Base-by-base conservation (phyloP, 1,140 invertebrate species). In the Panagrolaimus sp. region DNA sequence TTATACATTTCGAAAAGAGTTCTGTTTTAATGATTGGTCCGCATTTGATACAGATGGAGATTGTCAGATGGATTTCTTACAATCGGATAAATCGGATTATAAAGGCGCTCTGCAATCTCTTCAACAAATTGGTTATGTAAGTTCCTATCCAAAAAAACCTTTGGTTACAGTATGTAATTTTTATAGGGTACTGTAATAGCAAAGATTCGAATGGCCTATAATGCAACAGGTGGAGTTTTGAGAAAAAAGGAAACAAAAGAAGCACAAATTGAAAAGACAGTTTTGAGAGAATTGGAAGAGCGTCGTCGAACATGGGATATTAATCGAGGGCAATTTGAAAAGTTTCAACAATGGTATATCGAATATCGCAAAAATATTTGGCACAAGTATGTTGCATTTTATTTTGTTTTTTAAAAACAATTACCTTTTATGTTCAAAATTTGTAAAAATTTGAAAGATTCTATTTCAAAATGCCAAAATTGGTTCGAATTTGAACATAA, bases 21-120 rank as follows among this genome's bases (percentile, higher is more conserved):
- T 82, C 48, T 82, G 80, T 63, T 83, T 82, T 65, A 83, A 83
- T 69, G 80, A 82, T 68, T 82, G 82, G 82, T 63, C 65, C 12
- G 71, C 78, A 1, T 79, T 82, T 47, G 80, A 82, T 58, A 47
- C 71, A 3, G 78, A 82, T 66, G 80, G 75, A 14, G 80, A 82
- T 66, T 82, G 80, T 71, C 80, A 77, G 52, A 66, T 82, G 63
- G 80, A 82, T 63, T 83, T 82, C 52, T 45, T 82, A 2, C 67
- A 78, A 47, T 44, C 72, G 14, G 79, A 81, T 55, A 71, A 76
- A 65, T 69, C 68, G n/a, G 80, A 77, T 64, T 71, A 84, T 32
- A 83, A 82, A 68, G 67, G 71, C 44, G 80, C 80, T 4, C 64
- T 82, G 21, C 64, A 78, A 15, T 73, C 76, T 24, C 65, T 82